A percentile compares a stretch with the other conserved stretches of the same genome.
Evolutionary conservation across 2,113 vertebrate genomes (phyloP).

Genomic region (Acrocephalus arundinaceus): DNA sequence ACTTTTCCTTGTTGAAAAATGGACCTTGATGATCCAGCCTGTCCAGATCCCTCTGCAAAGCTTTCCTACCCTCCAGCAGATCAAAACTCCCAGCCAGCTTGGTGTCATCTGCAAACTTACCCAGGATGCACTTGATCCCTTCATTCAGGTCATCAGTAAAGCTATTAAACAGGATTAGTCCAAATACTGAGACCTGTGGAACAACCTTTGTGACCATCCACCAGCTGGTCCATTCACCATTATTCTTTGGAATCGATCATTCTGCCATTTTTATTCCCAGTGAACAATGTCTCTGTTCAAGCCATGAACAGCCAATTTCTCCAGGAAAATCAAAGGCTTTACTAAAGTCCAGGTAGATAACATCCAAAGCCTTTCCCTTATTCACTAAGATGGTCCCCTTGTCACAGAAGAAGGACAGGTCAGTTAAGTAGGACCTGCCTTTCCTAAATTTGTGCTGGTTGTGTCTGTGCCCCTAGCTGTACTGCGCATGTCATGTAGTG

Average conservation of each 20-base stretch:
- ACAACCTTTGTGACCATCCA: not conserved
- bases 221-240: not conserved
- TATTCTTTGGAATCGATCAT: not conserved
- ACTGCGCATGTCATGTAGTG: rapidly evolving
- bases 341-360: not conserved
- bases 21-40: not conserved
- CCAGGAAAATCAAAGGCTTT: not conserved
- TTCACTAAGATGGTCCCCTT: not conserved
- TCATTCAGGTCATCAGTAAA: not conserved
- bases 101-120: not conserved
- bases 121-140: not conserved
- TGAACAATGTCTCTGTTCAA: not conserved
- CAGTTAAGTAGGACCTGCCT: not conserved
- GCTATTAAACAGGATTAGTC: not conserved
- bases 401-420: not conserved
- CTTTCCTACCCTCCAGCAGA: not conserved
- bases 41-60: not conserved
- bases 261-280: not conserved
- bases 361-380: not conserved
- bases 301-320: not conserved
- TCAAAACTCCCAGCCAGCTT: not conserved
- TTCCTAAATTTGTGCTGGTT: not conserved
- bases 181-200: not conserved
- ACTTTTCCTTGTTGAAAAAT: not conserved
- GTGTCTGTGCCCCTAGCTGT: not conserved